These are phyloP conservation scores for Pseudomyrmex pallidus DNA, from an alignment of 1,140 invertebrate species.

Conservation along the genomic window DNA sequence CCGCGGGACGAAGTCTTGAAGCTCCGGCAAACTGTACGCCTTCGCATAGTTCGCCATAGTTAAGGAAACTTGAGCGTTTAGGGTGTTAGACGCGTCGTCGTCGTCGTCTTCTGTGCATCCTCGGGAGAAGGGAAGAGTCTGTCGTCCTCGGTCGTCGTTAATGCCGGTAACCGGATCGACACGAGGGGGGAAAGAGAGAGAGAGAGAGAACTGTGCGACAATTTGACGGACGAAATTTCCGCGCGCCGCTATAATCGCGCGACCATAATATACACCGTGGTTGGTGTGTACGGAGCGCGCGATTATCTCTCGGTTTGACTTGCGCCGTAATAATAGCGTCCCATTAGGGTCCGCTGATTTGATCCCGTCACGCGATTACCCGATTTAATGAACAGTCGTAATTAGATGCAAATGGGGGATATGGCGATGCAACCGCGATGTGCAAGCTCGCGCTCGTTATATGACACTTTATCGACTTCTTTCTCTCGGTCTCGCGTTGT, in stretches of 20 bases:
- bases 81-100: constrained; percentile 61
- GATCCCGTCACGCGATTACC: background rate
- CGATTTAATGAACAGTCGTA: constrained; percentile 26
- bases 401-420: constrained; percentile 27
- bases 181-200: background rate
- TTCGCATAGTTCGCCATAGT: constrained; percentile 75
- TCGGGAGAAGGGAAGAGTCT: constrained; percentile 59
- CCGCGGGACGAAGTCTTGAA: constrained; percentile 56
- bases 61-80: constrained; percentile 67
- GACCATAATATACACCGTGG: background rate
- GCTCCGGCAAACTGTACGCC: constrained; percentile 56
- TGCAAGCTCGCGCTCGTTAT: background rate
- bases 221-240: constrained; percentile 30
- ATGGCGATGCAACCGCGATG: background rate
- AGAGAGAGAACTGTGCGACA: background rate
- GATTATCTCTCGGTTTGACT: background rate
- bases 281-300: background rate
- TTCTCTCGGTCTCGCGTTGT: background rate
- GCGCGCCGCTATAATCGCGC: background rate
- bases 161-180: constrained; percentile 46
- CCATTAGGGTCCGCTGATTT: constrained; percentile 33
- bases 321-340: background rate
- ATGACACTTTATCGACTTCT: background rate
- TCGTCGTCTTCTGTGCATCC: constrained; percentile 28
- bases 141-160: constrained; percentile 35